These are phyloP conservation scores for Vesta saturnalis DNA, from an alignment of 2,888 invertebrate species.

Conservation along the genomic window DNA sequence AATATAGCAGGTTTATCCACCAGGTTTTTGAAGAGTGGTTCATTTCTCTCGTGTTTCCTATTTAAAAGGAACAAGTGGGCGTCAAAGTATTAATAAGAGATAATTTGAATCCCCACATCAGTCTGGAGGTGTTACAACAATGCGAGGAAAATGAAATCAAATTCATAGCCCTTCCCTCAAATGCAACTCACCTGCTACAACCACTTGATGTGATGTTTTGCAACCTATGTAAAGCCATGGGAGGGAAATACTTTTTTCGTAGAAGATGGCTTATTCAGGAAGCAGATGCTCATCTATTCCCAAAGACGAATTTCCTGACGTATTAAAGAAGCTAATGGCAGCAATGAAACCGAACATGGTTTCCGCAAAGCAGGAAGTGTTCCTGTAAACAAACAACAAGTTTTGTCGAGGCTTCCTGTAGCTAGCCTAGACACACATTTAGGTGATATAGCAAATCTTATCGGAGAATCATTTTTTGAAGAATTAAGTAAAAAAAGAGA, in stretches of 20 bases:
- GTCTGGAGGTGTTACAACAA: no score
- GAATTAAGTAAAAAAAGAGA: no score
- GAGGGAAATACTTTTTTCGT: not conserved
- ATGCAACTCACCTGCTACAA: not conserved
- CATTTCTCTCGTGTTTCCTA: not conserved
- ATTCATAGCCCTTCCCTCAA: not conserved
- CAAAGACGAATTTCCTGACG: not conserved
- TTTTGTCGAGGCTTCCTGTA: not conserved
- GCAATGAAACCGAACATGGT: not conserved
- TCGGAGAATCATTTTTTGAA: no score
- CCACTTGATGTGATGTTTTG: conserved; percentile 6
- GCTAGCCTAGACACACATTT: not conserved
- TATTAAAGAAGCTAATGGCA: not conserved
- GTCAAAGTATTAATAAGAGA: not conserved
- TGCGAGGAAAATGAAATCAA: not conserved
- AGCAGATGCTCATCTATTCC: not conserved
- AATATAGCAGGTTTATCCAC: not conserved
- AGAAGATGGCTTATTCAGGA: not conserved
- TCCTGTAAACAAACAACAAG: not conserved
- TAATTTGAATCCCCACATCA: no score
- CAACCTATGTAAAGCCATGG: not conserved
- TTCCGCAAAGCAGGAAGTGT: not conserved
- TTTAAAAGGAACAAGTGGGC: not conserved
- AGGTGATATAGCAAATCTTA: no score
- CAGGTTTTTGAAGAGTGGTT: not conserved